Conservation (phyloP, 2,888 invertebrate species). For the Odontomyia ornata region DNA sequence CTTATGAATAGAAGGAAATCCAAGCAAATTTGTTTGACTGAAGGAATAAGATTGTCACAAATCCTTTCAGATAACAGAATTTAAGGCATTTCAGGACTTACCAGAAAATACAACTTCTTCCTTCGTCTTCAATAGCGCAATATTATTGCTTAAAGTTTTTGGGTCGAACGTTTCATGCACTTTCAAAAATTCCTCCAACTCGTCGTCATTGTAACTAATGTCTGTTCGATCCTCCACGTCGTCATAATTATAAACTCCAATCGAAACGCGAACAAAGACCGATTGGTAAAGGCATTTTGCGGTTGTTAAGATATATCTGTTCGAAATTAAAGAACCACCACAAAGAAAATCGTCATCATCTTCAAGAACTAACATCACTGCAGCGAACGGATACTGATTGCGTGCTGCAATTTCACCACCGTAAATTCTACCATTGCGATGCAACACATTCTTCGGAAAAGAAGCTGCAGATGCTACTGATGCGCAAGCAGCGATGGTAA, state of each 20-base stretch:
- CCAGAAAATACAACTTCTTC: background rate
- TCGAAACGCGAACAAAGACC: slow-evolving; percentile 54
- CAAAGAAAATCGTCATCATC: slow-evolving; percentile 1
- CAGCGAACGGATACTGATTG: slow-evolving; percentile 48
- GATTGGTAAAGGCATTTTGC: slow-evolving; percentile 17
- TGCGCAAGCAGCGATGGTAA: background rate
- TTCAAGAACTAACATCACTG: background rate
- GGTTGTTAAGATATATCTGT: slow-evolving; percentile 35
- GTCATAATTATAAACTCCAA: slow-evolving; percentile 62
- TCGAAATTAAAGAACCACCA: slow-evolving; percentile 43
- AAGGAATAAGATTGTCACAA: no score
- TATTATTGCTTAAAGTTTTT: background rate
- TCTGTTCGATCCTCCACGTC: slow-evolving; percentile 61
- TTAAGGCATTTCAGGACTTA: no score
- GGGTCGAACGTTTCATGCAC: background rate
- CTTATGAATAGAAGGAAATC: no score
- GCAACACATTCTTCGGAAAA: background rate
- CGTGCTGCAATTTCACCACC: slow-evolving; percentile 44
- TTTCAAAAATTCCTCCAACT: background rate
- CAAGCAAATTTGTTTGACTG: no score
- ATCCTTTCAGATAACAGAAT: no score
- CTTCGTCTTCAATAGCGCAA: background rate
- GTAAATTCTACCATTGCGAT: slow-evolving; percentile 38
- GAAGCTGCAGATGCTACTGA: background rate
- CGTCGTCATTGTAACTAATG: background rate